Base-by-base conservation (phyloP, 1,140 invertebrate genomes). In the Aphis gossypii region DNA sequence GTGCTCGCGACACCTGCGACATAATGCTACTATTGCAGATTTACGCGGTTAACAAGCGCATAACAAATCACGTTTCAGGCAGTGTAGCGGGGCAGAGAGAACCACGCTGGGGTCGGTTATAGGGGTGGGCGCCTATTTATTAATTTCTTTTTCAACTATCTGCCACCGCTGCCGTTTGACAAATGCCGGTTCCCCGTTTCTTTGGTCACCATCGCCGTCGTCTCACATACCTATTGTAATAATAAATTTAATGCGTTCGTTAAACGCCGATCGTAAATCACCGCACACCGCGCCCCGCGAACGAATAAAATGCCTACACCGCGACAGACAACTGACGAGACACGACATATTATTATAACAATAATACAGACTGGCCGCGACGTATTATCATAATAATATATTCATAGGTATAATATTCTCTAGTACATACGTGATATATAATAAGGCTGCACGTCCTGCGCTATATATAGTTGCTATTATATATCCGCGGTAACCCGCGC, bases 1-100 rank as follows among this genome's bases (percentile, higher is more conserved):
- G 46, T 60, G 35, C 51, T 56, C 21, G 88, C 51, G 51, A 90
- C 88, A 90, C 88, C 88, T 90, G 88, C 51, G 88, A 60, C 88
- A 60, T 8, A 20, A 35, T 38, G 6, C 35, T 38, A 20, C 35
- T 20, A 21, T 18, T 21, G 82, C 30, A 48, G 46, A 88, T 88
- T n/a, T 51, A 51, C 86, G 23, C 46, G 51, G 35, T 38, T 60
- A 38, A 60, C 88, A 60, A 20, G 56, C 30, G 56, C 9, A 25
- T 14, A 41, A 90, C 88, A 90, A 90, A 90, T 90, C 51, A 90
- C 48, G n/a, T 20, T 56, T 18, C 44, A 41, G 38, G 3, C 38
- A 23, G 86, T 0, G 30, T 7, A 41, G 30, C 0, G 7, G 82
- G 38, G 20, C 6, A 4, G 82, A 9, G 14, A 0, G 38, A 38